Conservation (phyloP, 2,888 invertebrate genomes). For the Morinoia aosen region DNA sequence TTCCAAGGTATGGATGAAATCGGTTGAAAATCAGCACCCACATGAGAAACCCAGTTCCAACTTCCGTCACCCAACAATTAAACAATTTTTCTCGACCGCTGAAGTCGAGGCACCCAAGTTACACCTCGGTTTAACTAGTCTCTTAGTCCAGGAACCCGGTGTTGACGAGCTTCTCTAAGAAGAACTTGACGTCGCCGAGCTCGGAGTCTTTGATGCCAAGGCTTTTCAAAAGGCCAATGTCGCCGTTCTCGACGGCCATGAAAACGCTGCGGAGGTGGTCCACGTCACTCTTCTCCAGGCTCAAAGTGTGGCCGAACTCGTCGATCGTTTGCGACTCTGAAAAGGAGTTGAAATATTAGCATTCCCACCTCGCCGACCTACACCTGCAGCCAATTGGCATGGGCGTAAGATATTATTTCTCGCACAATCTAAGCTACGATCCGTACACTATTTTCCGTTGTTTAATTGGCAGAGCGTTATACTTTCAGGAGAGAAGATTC, state of each 20-base stretch:
- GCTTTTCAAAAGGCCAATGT: constrained; percentile 92
- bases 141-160: constrained; percentile 91
- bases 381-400: background rate
- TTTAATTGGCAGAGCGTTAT: too few species aligned
- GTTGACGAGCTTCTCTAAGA: constrained; percentile 94
- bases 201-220: constrained; percentile 96
- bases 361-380: background rate
- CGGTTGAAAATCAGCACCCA: background rate
- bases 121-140: background rate
- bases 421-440: background rate
- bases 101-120: background rate
- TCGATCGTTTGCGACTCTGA: constrained; percentile 95
- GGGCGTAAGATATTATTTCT: background rate
- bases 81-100: background rate
- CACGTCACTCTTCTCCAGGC: constrained; percentile 83
- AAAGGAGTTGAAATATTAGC: constrained; percentile 48
- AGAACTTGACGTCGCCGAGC: constrained; percentile 94
- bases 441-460: background rate
- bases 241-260: constrained; percentile 95
- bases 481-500: too few species aligned
- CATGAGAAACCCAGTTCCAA: too few species aligned
- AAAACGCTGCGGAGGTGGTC: constrained; percentile 94
- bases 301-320: constrained; percentile 90
- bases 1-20: background rate
- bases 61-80: background rate